Conservation (phyloP, 2,888 invertebrate species). For the Pandemis cinnamomeana region DNA sequence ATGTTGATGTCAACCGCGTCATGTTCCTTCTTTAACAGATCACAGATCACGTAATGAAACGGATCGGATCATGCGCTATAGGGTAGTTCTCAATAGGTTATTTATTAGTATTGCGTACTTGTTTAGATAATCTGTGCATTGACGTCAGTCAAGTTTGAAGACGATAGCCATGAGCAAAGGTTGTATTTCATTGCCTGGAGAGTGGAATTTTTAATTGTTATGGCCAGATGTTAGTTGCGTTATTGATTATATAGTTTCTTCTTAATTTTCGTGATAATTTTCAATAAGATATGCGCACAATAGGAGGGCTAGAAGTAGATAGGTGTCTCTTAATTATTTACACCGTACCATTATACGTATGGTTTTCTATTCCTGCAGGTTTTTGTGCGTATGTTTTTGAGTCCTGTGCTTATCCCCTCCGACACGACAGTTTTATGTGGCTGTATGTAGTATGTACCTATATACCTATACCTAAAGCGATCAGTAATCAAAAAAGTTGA, state of each 20-base stretch:
- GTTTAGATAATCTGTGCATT: neutral
- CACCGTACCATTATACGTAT: too few relatives aligned
- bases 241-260: neutral
- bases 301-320: too few relatives aligned
- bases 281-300: too few relatives aligned
- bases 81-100: neutral
- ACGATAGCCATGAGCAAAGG: neutral
- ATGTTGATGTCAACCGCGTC: neutral
- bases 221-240: neutral
- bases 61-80: constrained; percentile 10
- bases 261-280: neutral
- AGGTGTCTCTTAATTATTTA: too few relatives aligned
- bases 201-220: neutral
- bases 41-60: constrained; percentile 1
- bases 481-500: neutral
- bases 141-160: constrained; percentile 15
- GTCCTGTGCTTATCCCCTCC: too few relatives aligned
- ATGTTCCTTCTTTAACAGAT: constrained; percentile 7
- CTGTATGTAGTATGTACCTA: too few relatives aligned
- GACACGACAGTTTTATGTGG: too few relatives aligned
- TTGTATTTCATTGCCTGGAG: neutral
- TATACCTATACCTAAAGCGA: neutral
- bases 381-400: too few relatives aligned
- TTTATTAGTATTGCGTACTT: neutral
- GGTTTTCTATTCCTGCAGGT: too few relatives aligned